A percentile compares a stretch with the other conserved stretches of the same genome.
Evolutionary conservation across 2,797 vertebrate genomes (phyloP).

Genomic region (Gadopsis marmoratus): DNA sequence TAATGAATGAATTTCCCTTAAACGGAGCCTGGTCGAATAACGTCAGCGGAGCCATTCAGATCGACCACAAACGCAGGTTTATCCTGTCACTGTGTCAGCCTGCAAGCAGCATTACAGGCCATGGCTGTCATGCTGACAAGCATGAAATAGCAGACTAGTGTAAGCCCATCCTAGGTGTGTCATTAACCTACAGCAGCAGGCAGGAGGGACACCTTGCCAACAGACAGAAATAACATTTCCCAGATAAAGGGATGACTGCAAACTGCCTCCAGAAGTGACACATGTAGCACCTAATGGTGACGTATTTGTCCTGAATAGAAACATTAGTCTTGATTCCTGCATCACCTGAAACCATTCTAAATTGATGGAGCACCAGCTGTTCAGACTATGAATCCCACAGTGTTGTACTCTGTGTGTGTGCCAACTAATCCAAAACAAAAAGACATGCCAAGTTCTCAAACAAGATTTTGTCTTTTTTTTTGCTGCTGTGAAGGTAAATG

Average conservation of each 20-base stretch:
- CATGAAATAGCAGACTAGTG: conserved; percentile 50
- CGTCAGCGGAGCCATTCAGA: conserved; percentile 12
- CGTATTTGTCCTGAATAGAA: conserved; percentile 71
- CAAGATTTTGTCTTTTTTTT: conserved; percentile 33
- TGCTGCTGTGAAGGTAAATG: conserved; percentile 15
- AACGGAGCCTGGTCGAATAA: conserved; percentile 39
- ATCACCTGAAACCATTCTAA: conserved; percentile 73
- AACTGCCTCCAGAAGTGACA: conserved; percentile 72
- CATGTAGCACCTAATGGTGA: conserved; percentile 80
- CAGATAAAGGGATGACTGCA: conserved; percentile 70
- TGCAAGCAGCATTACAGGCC: conserved; percentile 36
- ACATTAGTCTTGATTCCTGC: conserved; percentile 80
- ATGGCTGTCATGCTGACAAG: conserved; percentile 45
- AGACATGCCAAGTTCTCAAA: conserved; percentile 52
- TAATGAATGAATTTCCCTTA: conserved; percentile 27
- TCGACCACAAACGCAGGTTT: conserved; percentile 36
- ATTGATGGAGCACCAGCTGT: conserved; percentile 76
- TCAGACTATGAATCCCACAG: conserved; percentile 54
- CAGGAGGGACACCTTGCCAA: conserved; percentile 73
- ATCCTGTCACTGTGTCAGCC: conserved; percentile 37
- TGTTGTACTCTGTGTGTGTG: conserved; percentile 31
- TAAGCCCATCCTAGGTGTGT: conserved; percentile 57
- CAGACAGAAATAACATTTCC: conserved; percentile 70
- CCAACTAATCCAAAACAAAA: conserved; percentile 54
- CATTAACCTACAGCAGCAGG: conserved; percentile 73